Base-by-base conservation (phyloP, 2,113 vertebrate genomes). In the Melospiza georgiana region DNA sequence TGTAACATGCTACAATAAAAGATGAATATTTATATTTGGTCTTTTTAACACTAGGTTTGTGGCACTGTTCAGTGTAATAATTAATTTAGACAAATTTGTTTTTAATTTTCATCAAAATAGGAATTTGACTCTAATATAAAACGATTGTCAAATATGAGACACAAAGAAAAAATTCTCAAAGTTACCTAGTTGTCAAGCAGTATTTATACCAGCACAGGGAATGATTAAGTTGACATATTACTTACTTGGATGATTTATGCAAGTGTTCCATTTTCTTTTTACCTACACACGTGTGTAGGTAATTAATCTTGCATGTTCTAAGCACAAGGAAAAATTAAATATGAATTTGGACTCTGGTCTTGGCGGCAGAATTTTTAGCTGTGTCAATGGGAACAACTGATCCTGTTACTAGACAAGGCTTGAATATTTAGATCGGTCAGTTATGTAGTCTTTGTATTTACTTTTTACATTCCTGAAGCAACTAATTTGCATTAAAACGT, bases 251-350 rank as follows among this genome's bases (percentile, higher is more conserved):
- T 83, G 57, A 77, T 54, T 83, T 82, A 28, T 57, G 24, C 59
- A 49, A 72, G 23, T 33, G 25, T 61, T 89, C 15, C 14, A 25
- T 76, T 90, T 92, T 51, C 19, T 54, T 83, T 89, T 67, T 74
- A 59, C 39, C 15, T 4, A 1, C 23, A 22, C 44, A 15, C 5
- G 2, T 54, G 31, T 3, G 1, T 68, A 35, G 22, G 41, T 41
- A 41, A 48, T 69, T 67, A 7, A 44, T 52, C 55, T 80, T 72
- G 24, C 22, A 28, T 15, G 15, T 76, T 84, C 52, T 84, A 74
- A 95, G 81, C 65, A 63, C 1, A 2, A 44, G 71, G 65, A 59
- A 66, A 33, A 39, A 23, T 19, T 17, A 55, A 94, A 61, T 67
- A 30, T 1, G 1, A 63, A 44, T 57, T 77, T 75, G 21, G 33